Evolutionary conservation across 2,797 vertebrate genomes (phyloP), one percentile per base, ranked within the genome.

Genomic region (Etheostoma nigrum): DNA sequence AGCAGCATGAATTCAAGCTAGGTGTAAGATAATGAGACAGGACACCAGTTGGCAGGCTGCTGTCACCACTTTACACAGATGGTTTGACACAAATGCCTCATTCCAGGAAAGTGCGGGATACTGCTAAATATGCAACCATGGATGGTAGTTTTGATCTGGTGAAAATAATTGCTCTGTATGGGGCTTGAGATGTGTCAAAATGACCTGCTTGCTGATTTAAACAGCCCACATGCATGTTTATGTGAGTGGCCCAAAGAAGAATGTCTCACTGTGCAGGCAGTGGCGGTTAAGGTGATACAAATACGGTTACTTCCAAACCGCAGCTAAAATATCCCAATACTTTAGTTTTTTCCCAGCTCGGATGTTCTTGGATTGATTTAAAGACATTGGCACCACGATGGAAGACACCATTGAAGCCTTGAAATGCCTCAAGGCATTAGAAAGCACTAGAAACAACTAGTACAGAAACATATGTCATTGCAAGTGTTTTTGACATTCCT

Each of bases 1-100:
- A 47, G 21, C 69, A 30, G 65, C 52, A 21, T 2, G 67, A 65
- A 47, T 64, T 80, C 68, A 80, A 21, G 21, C 69, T 60, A 77
- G 76, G 75, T 78, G 78, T 78, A 76, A 64, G 57, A 84, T 85
- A 88, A 87, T 84, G 84, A 87, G 83, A 67, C 66, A 57, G 76
- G 81, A 83, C 76, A 74, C 68, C 64, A 57, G 66, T 75, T 65
- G 69, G 65, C 70, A 61, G 65, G 61, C 48, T 47, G 74, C 76
- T 77, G 80, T 84, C 82, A 67, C 69, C 57, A 19, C 62, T 78
- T 76, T 27, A 55, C 44, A 54, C 75, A 48, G 68, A 71, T 40
- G 13, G 55, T 67, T 78, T 76, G 83, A 67, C 74, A 76, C 40
- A 49, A 83, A 86, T 49, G 74, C 70, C 63, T 81, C 60, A 23